Evolutionary conservation across 2,797 vertebrate genomes (phyloP), one percentile per base, ranked within the genome.

Genomic region (Darevskia mixta): DNA sequence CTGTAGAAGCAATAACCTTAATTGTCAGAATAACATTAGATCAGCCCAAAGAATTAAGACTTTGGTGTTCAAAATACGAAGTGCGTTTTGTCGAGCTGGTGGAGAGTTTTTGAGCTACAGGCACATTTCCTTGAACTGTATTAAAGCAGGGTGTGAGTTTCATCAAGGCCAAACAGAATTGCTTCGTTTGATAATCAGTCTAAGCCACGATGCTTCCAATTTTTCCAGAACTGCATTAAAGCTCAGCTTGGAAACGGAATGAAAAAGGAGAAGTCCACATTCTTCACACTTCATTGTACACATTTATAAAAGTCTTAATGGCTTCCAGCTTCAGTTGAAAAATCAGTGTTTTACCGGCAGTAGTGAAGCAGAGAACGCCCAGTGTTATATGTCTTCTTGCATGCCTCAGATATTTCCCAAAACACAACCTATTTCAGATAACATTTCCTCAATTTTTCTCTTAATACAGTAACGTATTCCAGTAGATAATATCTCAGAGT

Each of bases 241-340:
- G 15, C 2, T n/a, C 32, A 66, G 25, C 27, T 1, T 55, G 15
- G 8, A 82, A 43, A 38, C 18, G 17, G 55, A n/a, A 75, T 20
- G 41, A 61, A n/a, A 86, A 75, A 72, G 13, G 38, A 58, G 29
- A 61, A 15, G 29, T 13, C 64, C n/a, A 10, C 0, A n/a, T 85
- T 49, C 29, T 72, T 77, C 78, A 45, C 75, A n/a, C 55, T 25
- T 72, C 35, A 71, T 29, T 71, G 11, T 18, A 55, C 32, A 49
- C 32, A 32, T 76, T 75, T 72, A 38, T 80, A 45, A 64, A 81
- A 77, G 3, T 20, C 17, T 43, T 67, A 61, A 2, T 2, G 10
- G 73, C 79, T 90, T 86, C 89, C 58, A 32, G 23, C 38, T 82
- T 78, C 79, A 82, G 18, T 15, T 79, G 32, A 79, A 82, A 85